These are phyloP conservation scores for Danionella dracula DNA, from an alignment of 2,797 vertebrate genomes.

Conservation along the genomic window DNA sequence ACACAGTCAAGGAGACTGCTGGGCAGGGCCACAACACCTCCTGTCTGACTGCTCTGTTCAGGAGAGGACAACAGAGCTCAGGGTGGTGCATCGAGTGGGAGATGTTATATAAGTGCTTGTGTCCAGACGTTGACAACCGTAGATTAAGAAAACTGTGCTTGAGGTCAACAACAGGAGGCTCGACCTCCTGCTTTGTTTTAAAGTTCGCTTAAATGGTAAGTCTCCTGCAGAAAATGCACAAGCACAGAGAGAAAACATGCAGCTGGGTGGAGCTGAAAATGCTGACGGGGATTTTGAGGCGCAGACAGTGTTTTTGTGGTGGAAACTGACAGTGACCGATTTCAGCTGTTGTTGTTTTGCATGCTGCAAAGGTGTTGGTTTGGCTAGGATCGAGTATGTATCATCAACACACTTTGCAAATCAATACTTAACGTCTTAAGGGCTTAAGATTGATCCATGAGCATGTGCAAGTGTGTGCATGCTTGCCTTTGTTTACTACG, in stretches of 20 bases:
- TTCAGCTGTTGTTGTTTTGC: slow-evolving; percentile 33
- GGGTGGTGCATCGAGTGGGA: slow-evolving; percentile 27
- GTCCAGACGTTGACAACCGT: neutral
- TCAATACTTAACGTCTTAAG: slow-evolving; percentile 25
- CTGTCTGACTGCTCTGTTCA: slow-evolving; percentile 11
- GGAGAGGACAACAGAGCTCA: slow-evolving; percentile 16
- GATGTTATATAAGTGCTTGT: slow-evolving; percentile 20
- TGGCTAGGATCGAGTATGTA: slow-evolving; percentile 1
- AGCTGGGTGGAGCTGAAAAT: slow-evolving; percentile 7
- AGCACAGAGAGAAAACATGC: neutral
- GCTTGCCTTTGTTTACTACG: slow-evolving; percentile 24
- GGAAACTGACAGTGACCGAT: slow-evolving; percentile 26
- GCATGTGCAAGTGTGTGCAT: slow-evolving; percentile 23
- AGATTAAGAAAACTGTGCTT: neutral
- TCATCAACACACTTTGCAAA: slow-evolving; percentile 14
- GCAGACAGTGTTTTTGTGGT: slow-evolving; percentile 24
- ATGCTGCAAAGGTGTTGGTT: slow-evolving; percentile 16
- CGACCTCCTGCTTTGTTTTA: neutral
- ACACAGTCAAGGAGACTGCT: slow-evolving; percentile 3
- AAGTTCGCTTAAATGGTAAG: neutral
- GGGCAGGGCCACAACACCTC: slow-evolving; percentile 6
- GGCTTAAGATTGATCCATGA: slow-evolving; percentile 15
- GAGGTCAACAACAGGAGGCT: neutral
- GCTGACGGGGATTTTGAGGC: neutral
- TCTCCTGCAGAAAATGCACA: neutral